phyloP scores from a whole-genome alignment of 2,113 vertebrate species.

The Callocephalon fimbriatum region DNA sequence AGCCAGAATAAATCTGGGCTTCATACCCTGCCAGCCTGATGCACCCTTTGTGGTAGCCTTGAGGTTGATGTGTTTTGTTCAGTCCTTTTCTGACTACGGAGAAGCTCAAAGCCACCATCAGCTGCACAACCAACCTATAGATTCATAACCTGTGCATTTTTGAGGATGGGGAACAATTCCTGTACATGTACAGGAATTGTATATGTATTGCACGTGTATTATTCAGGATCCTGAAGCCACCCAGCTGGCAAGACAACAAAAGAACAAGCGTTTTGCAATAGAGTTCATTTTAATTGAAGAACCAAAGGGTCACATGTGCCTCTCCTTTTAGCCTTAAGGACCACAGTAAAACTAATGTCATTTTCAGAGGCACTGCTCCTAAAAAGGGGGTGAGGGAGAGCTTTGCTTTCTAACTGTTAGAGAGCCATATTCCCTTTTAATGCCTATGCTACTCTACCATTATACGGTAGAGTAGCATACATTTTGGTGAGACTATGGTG shows the following conservation, averaged over 20 bases:
- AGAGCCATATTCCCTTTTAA: background rate
- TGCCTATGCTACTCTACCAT: background rate
- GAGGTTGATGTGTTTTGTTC: background rate
- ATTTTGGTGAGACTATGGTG: background rate
- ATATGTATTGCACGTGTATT: background rate
- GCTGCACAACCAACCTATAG: background rate
- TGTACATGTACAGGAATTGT: background rate
- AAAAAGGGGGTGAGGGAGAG: background rate
- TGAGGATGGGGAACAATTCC: background rate
- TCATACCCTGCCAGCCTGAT: background rate
- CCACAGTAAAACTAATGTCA: background rate
- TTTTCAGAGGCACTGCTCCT: background rate
- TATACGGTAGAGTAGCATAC: background rate
- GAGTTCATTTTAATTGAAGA: conserved; percentile 21
- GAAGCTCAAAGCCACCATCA: background rate
- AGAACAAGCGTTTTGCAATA: conserved; percentile 13
- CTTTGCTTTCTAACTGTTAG: background rate
- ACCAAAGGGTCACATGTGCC: background rate
- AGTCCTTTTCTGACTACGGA: background rate
- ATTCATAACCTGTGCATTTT: conserved; percentile 6
- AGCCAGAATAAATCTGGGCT: background rate
- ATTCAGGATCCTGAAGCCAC: conserved; percentile 4
- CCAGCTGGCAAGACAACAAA: conserved; percentile 16
- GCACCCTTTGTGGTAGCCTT: background rate
- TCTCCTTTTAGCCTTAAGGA: conserved; percentile 4